Base-by-base conservation (phyloP, 2,113 vertebrate genomes). In the Toxostoma redivivum region DNA sequence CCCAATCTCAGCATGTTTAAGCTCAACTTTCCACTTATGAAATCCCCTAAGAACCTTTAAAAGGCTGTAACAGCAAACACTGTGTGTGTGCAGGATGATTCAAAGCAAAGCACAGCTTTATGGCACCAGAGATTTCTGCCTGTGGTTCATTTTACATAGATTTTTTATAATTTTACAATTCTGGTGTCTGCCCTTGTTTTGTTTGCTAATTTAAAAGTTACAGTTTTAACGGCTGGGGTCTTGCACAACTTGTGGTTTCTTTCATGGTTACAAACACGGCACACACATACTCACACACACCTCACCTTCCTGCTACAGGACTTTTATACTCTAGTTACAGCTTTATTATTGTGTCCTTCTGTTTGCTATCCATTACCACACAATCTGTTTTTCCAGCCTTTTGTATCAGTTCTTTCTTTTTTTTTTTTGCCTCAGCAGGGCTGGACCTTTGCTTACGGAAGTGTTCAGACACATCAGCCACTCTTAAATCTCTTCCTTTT, bases 401-500 rank as follows among this genome's bases (percentile, higher is more conserved):
- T 31, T 44, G 5, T 12, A 5, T 25, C 44, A 27, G 17, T 9
- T 44, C 3, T 14, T 22, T 56, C n/a, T n/a, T n/a, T n/a, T n/a
- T 2, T 5, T 15, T 35, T 17, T 51, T 25, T 40, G 35, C 6
- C 40, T 19, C n/a, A 6, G 3, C 47, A 37, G 47, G 47, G 28
- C 81, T 28, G n/a, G 3, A 23, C 8, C 12, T 35, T 35, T 30
- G 30, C 50, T 57, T 2, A 24, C 71, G 50, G 51, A 13, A 21
- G 10, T 2, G 13, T 4, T 74, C 3, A 30, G 20, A 20, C 60
- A 30, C 1, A 11, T 30, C n/a, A n/a, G 2, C 1, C 10, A 13
- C 58, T 12, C 10, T 15, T 0, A 0, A 74, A 1, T 10, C n/a
- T 65, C 9, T 2, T 9, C 27, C 14, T 15, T 4, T 9, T 14